Conservation (phyloP, 2,113 vertebrate genomes). For the Passer montanus region DNA sequence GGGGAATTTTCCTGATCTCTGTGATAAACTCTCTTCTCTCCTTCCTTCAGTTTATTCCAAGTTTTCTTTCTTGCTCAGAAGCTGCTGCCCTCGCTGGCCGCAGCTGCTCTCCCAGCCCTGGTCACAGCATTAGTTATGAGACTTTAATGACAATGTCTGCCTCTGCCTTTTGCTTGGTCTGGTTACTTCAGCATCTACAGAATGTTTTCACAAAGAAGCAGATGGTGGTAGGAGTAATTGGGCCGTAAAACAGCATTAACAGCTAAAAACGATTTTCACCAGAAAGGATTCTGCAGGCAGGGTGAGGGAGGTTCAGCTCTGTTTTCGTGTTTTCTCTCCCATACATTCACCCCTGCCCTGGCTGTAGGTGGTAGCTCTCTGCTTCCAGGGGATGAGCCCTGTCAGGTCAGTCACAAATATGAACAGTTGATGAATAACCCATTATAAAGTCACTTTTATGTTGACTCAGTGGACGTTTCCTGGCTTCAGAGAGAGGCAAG, state of each 20-base stretch:
- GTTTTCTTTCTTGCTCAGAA: neutral
- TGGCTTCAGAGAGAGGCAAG: constrained; percentile 61
- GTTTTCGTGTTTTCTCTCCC: constrained; percentile 36
- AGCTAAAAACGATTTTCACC: constrained; percentile 45
- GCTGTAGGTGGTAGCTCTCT: constrained; percentile 46
- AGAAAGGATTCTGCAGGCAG: constrained; percentile 20
- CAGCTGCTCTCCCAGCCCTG: constrained; percentile 21
- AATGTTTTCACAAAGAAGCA: constrained; percentile 71
- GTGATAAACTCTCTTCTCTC: neutral
- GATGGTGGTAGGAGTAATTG: constrained; percentile 67
- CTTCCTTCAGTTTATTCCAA: neutral
- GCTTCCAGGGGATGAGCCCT: constrained; percentile 55
- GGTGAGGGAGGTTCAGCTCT: constrained; percentile 23
- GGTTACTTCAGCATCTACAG: constrained; percentile 56
- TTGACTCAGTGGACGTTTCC: constrained; percentile 67
- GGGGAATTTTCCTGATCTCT: neutral
- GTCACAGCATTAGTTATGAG: constrained; percentile 24
- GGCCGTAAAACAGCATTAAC: constrained; percentile 48
- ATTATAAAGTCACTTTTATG: constrained; percentile 63
- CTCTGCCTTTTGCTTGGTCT: constrained; percentile 59
- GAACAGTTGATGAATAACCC: constrained; percentile 68
- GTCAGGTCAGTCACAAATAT: constrained; percentile 66
- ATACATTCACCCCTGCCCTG: constrained; percentile 24
- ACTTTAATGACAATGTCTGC: constrained; percentile 12
- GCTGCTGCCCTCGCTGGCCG: neutral